Conservation (phyloP, 2,797 vertebrate genomes). For the Fundulus diaphanus region DNA sequence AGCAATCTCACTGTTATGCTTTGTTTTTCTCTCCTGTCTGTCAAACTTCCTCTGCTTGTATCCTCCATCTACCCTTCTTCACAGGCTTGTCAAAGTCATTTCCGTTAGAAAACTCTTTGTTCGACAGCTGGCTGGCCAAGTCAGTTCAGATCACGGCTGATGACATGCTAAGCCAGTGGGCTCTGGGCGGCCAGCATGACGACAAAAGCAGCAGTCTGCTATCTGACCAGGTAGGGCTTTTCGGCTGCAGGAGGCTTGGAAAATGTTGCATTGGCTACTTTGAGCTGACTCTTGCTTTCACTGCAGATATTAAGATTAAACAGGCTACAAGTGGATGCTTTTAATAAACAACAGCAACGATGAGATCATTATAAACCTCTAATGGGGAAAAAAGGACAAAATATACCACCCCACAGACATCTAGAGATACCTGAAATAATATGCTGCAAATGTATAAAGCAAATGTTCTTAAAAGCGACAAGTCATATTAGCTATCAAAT, state of each 20-base stretch:
- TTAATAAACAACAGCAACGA: not conserved
- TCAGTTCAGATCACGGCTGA: conserved; percentile 95
- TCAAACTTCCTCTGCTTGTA: not conserved
- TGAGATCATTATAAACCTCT: conserved; percentile 14
- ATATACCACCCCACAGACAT: not conserved
- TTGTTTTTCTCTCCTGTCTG: conserved; percentile 18
- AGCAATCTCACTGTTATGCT: conserved; percentile 30
- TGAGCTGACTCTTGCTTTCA: conserved; percentile 2
- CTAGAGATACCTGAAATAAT: too few relatives aligned
- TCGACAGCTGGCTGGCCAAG: conserved; percentile 96
- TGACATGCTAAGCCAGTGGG: conserved; percentile 95
- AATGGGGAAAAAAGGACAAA: conserved; percentile 9
- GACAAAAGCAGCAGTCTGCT: conserved; percentile 88
- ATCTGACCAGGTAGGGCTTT: conserved; percentile 85
- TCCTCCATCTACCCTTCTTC: not conserved
- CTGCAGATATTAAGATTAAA: not conserved
- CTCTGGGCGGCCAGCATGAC: conserved; percentile 87
- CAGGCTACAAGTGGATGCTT: not conserved
- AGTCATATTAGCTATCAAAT: too few relatives aligned
- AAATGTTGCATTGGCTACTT: not conserved
- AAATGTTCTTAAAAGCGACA: too few relatives aligned
- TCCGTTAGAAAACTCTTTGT: conserved; percentile 92
- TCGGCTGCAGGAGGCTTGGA: conserved; percentile 6
- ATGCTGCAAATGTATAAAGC: too few relatives aligned
- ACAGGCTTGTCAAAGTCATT: conserved; percentile 92